Base-by-base conservation (phyloP, 2,113 vertebrate genomes). In the Cynopterus brachyotis region DNA sequence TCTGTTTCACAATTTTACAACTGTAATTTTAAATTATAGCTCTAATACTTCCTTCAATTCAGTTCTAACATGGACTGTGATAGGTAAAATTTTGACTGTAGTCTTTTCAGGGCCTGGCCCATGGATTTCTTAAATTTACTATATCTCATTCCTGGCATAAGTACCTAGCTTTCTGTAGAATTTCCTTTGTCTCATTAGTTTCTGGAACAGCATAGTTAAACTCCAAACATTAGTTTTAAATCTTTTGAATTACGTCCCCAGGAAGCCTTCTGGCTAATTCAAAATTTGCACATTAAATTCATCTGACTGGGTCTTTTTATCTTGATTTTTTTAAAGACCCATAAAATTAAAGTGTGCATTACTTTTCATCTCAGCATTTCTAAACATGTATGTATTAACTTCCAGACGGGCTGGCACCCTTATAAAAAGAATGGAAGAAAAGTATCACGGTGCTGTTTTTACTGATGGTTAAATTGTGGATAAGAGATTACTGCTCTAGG, bases 301-400 rank as follows among this genome's bases (percentile, higher is more conserved):
- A 94, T 97, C 73, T 94, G 42, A 94, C 55, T 88, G 75, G 60
- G 45, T 85, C 91, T 95, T 97, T 98, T 96, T 94, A 94, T 96
- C 93, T 93, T 95, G 92, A 91, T 81, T 95, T 94, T 89, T 84
- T 30, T 35, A 86, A 95, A 95, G 88, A 94, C 59, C 47, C 72
- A 86, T 97, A 95, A 97, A 96, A 97, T 94, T 96, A 94, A 97
- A 97, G 55, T 89, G 53, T 64, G 30, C 62, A 75, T 94, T 96
- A 93, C 94, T 97, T 97, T 95, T 98, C 93, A 96, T 96, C 95
- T 96, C 32, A 94, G 67, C 53, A 79, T 97, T 96, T 89, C 88
- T 96, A 85, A 96, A 94, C 62, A 70, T 80, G 67, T 96, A 50
- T 78, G 69, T 86, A 91, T 97, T 96, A 93, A 93, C 78, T 91